Conservation (phyloP, 2,113 vertebrate genomes). For the Coturnix japonica region DNA sequence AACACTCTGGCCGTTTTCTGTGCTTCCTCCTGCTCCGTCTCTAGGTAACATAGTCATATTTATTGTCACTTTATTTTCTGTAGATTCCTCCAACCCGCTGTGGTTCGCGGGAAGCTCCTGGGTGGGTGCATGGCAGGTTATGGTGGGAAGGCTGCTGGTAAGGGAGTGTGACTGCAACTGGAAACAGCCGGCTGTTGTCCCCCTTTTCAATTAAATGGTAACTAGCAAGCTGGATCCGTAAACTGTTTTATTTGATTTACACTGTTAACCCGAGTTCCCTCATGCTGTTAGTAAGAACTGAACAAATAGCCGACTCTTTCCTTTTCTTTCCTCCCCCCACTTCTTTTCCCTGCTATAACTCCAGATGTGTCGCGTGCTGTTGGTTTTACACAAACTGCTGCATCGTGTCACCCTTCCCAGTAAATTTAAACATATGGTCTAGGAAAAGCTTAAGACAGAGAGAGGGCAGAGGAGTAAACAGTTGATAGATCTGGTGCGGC, state of each 20-base stretch:
- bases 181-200: constrained; percentile 69
- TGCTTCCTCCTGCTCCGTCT: constrained; percentile 26
- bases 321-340: too few species aligned
- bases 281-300: constrained; percentile 68
- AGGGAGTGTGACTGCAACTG: constrained; percentile 39
- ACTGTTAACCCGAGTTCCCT: constrained; percentile 69
- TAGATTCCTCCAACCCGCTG: constrained; percentile 53
- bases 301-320: background rate
- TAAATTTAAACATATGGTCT: constrained; percentile 42
- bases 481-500: too few species aligned
- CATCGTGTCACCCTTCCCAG: constrained; percentile 76
- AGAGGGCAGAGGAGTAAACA: background rate
- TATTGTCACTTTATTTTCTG: constrained; percentile 67
- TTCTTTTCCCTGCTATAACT: constrained; percentile 23
- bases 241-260: constrained; percentile 54
- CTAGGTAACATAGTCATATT: constrained; percentile 41
- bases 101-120: constrained; percentile 47
- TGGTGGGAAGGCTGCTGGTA: constrained; percentile 28
- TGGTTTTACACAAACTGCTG: constrained; percentile 65
- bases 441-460: background rate
- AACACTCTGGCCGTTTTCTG: constrained; percentile 59
- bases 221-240: constrained; percentile 19
- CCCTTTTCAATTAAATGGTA: constrained; percentile 34
- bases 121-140: constrained; percentile 75
- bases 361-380: constrained; percentile 55